Evolutionary conservation across 2,888 invertebrate species (phyloP), one percentile per base, ranked within the genome.

Genomic region (Leucoptera coffeella): DNA sequence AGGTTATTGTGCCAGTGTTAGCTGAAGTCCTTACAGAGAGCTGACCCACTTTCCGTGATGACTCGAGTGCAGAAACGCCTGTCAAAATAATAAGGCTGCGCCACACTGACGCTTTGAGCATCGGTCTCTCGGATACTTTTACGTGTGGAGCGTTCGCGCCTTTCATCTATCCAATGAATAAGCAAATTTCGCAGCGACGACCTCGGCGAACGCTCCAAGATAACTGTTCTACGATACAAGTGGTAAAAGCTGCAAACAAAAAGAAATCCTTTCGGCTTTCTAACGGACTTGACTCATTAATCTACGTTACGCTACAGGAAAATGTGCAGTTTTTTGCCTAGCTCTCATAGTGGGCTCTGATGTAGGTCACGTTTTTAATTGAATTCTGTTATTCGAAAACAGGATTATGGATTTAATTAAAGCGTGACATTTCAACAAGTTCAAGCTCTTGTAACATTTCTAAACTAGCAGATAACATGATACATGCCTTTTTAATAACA

Each of bases 211-310:
- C 53, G 56, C 55, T 47, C 45, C 33, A 36, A 35, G 43, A 47
- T 65, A 62, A 65, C 64, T 59, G 64, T 67, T 64, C 57, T 45
- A 54, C 43, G 51, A 45, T 42, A 49, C 48, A 44, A 47, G 50
- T 50, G 51, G 65, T 64, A 65, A 67, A 64, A 65, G 65, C 60
- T 60, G 51, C 43, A 48, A 59, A 62, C 61, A 62, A 65, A 67
- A 65, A 64, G 62, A 64, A 62, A 67, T 65, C 67, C 67, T 69
- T n/a, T 61, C 37, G 45, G 60, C 60, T 64, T 65, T 65, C 62
- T 64, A 52, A 41, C 38, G 35, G 33, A 43, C n/a, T n/a, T n/a
- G n/a, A n/a, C n/a, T n/a, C n/a, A n/a, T n/a, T n/a, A n/a, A n/a
- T n/a, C n/a, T n/a, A n/a, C n/a, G n/a, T n/a, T n/a, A n/a, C n/a